phyloP scores from a whole-genome alignment of 1,140 invertebrate genomes.

The Leptopilina boulardi region DNA sequence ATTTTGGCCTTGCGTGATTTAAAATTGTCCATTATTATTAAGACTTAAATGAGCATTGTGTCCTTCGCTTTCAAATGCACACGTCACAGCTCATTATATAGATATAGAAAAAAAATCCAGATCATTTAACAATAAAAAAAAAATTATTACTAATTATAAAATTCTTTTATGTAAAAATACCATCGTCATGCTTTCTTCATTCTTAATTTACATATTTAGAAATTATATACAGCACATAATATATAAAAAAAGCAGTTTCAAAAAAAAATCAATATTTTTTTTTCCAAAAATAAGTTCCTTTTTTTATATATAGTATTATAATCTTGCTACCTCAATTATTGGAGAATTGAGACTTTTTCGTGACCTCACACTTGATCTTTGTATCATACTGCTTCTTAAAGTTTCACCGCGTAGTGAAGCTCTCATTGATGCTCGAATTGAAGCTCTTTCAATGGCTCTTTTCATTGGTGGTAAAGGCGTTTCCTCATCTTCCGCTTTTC shows the following conservation, averaged over 20 bases:
- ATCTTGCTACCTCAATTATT: conserved; percentile 52
- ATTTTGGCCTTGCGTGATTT: conserved; percentile 9
- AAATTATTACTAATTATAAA: neutral
- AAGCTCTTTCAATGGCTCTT: conserved; percentile 49
- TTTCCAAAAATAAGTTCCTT: neutral
- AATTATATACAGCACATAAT: neutral
- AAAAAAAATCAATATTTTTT: neutral
- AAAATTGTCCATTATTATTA: conserved; percentile 15
- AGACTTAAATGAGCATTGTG: conserved; percentile 2
- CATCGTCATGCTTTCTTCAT: neutral
- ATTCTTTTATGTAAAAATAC: neutral
- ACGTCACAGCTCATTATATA: neutral
- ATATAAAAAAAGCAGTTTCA: neutral
- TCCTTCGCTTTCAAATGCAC: conserved; percentile 26
- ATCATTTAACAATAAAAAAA: neutral
- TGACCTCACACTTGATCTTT: conserved; percentile 55
- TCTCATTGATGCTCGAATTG: conserved; percentile 51
- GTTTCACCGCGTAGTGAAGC: conserved; percentile 55
- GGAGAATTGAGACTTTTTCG: conserved; percentile 46
- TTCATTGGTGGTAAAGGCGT: conserved; percentile 47
- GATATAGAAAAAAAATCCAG: neutral
- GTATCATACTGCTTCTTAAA: conserved; percentile 55
- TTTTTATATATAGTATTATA: conserved; percentile 41
- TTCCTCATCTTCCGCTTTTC: conserved; percentile 49
- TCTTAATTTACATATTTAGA: neutral